Conservation (phyloP, 1,140 invertebrate species). For the Augochlora pura region DNA sequence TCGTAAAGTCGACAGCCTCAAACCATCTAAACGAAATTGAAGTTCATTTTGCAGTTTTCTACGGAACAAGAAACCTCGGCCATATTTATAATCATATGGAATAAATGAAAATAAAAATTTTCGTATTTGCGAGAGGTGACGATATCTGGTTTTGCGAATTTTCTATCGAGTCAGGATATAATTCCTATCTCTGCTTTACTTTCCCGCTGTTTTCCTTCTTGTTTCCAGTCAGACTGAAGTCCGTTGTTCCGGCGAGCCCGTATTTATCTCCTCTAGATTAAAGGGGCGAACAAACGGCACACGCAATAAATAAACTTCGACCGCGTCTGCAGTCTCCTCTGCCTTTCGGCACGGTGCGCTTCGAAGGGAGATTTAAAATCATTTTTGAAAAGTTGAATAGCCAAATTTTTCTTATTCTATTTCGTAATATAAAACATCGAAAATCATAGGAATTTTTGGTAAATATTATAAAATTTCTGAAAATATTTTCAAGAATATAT, state of each 20-base stretch:
- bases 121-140: neutral
- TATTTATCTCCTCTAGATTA: slow-evolving; percentile 59
- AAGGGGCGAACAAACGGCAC: slow-evolving; percentile 48
- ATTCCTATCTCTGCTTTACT: neutral
- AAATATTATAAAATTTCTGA: too few species aligned
- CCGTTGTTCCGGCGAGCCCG: slow-evolving; percentile 41
- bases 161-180: neutral
- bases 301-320: slow-evolving; percentile 56
- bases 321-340: neutral
- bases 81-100: too few species aligned
- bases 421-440: too few species aligned
- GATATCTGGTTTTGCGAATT: neutral
- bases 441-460: too few species aligned
- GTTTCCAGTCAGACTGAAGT: slow-evolving; percentile 23
- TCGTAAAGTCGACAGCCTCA: too few species aligned
- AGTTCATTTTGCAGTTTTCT: too few species aligned
- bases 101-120: neutral
- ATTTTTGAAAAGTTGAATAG: too few species aligned
- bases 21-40: too few species aligned
- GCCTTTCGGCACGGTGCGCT: neutral
- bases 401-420: too few species aligned
- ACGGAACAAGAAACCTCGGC: neutral
- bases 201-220: slow-evolving; percentile 18
- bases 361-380: neutral
- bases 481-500: too few species aligned